Base-by-base conservation (phyloP, 2,888 invertebrate genomes). In the Apodemia hepburni region DNA sequence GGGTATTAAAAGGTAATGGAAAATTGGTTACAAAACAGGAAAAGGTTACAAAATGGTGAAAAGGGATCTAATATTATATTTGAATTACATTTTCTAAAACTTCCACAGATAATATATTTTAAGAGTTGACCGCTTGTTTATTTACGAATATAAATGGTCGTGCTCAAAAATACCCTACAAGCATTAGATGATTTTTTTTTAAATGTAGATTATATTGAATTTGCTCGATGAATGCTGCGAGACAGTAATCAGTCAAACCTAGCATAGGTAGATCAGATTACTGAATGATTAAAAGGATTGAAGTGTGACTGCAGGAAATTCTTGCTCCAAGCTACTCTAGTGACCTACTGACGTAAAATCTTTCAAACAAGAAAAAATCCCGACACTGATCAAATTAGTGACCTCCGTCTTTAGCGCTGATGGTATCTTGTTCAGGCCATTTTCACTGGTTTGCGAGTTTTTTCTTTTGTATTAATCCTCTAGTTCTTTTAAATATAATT, bases 141-240 rank as follows among this genome's bases (percentile, higher is more conserved):
- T 54, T 60, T 62, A 15, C 12, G 5, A 42, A 42, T 68, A 66
- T 65, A 59, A 61, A 62, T 68, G 82, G 79, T 85, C 87, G 86
- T 87, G 86, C 81, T 74, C 60, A 68, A 70, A 73, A 73, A 72
- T 69, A 71, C 77, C 79, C 77, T 80, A 75, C 85, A 87, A 87
- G 85, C 85, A 85, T 85, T 82, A 71, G 17, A 33, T 47, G 33
- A 57, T 47, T 58, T 45, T 59, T 18, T 18, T 33, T 49, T 12
- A 12, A 17, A 17, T 47, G 7, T 33, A 6, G 33, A 33, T 33
- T 5, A 33, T 33, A 1, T 33, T 29, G 5, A 33, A 33, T 6
- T 33, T 33, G 33, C 33, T 11, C 11, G 11, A 9, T 35, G 35
- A 11, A 11, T 4, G 42, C 12, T 15, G 15, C 2, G 5, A 42